These are phyloP conservation scores for Galeruca laticollis DNA, from an alignment of 2,888 invertebrate species.

Conservation along the genomic window DNA sequence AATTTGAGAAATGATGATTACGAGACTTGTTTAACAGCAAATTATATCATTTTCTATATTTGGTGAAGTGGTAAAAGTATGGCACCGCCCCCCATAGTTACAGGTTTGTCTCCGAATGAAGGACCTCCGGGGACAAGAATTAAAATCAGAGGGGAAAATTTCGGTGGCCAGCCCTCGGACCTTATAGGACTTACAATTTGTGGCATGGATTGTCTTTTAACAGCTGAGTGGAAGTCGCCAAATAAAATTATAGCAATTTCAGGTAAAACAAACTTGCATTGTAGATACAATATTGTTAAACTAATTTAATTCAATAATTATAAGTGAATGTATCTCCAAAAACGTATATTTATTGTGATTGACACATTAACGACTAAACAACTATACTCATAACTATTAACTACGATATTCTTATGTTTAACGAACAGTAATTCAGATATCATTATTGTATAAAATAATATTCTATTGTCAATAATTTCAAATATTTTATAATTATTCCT, in stretches of 20 bases:
- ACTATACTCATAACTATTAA: too few relatives aligned
- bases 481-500: too few relatives aligned
- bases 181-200: slow-evolving; percentile 93
- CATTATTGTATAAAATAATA: too few relatives aligned
- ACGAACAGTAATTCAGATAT: too few relatives aligned
- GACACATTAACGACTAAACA: too few relatives aligned
- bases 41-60: background rate
- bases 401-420: too few relatives aligned
- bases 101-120: slow-evolving; percentile 98
- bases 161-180: slow-evolving; percentile 88
- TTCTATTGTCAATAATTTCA: too few relatives aligned
- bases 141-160: slow-evolving; percentile 94
- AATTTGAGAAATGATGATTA: background rate
- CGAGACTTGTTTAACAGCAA: background rate
- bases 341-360: too few relatives aligned
- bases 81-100: slow-evolving; percentile 88
- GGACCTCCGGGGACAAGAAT: slow-evolving; percentile 97
- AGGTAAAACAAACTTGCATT: slow-evolving; percentile 74
- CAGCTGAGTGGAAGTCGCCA: slow-evolving; percentile 97
- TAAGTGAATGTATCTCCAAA: too few relatives aligned
- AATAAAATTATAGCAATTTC: slow-evolving; percentile 98
- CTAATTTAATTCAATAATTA: too few relatives aligned
- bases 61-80: slow-evolving; percentile 60
- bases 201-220: slow-evolving; percentile 93
- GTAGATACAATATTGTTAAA: background rate